A percentile compares a stretch with the other conserved stretches of the same genome.
phyloP scores from a whole-genome alignment of 2,113 vertebrate species.

The Ranitomeya imitator region DNA sequence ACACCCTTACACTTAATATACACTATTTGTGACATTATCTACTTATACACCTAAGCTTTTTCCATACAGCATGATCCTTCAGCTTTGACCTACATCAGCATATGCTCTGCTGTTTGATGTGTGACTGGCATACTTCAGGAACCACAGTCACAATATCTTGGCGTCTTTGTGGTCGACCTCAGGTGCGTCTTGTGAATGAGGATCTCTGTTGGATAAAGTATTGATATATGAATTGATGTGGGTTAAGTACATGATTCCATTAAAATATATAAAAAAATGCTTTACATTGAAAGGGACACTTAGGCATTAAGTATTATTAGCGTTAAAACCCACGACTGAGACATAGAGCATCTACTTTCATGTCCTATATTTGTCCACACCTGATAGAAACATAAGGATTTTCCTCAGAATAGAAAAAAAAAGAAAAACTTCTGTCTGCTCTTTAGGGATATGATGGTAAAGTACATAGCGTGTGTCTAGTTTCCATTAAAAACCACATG shows the following conservation, averaged over 20 bases:
- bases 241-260: background rate
- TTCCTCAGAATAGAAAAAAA: background rate
- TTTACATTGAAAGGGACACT: background rate
- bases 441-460: slow-evolving; percentile 16
- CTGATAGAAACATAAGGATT: slow-evolving; percentile 24
- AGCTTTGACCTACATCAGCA: background rate
- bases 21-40: background rate
- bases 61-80: background rate
- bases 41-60: background rate
- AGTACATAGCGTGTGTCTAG: slow-evolving; percentile 5
- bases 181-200: background rate
- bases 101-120: slow-evolving; percentile 7
- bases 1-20: background rate
- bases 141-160: background rate
- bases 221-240: background rate
- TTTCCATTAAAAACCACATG: slow-evolving; percentile 23
- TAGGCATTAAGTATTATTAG: slow-evolving; percentile 17
- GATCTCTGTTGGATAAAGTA: background rate
- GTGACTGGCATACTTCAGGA: background rate
- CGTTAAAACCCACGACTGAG: background rate
- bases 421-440: background rate
- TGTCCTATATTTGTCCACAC: background rate
- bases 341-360: background rate
- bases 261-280: background rate
- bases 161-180: background rate